Evolutionary conservation across 2,888 invertebrate species (phyloP), one percentile per base, ranked within the genome.

Genomic region (Suillia variegata): DNA sequence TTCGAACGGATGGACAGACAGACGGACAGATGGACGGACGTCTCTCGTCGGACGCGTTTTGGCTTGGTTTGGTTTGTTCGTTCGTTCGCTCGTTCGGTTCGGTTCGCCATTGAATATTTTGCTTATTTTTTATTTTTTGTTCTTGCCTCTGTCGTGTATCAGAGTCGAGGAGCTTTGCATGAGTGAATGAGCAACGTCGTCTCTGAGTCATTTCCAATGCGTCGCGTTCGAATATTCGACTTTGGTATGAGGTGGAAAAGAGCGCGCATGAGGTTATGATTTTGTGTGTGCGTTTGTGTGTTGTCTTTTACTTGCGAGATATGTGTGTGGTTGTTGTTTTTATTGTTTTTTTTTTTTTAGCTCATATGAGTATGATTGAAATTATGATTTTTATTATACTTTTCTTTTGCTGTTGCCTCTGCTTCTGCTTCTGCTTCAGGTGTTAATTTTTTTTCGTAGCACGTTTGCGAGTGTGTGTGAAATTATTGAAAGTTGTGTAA

Each of bases 311-410:
- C 4, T 38, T 8, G 6, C 15, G 38, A 13, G 8, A 12, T 31
- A 8, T 8, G 38, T n/a, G 38, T 38, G 5, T 38, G 38, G 38
- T 31, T 38, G 38, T 38, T n/a, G 38, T 38, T 6, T n/a, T 38
- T 38, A n/a, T n/a, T 8, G 13, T 38, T 38, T 8, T n/a, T 4
- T 8, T 12, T 38, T 8, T n/a, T 38, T 6, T 8, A 4, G 4
- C n/a, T 38, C 13, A 8, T 38, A 38, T n/a, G 38, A 13, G 6
- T 38, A 38, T 38, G 38, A 38, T 38, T 38, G n/a, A 60, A 56
- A 53, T 60, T 47, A 60, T 60, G 60, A 61, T 53, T 57, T 58
- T 58, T 61, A 58, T 58, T 48, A 49, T 48, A 8, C 6, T 42
- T 3, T 13, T 38, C 17, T 57, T n/a, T 38, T 38, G 6, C 8